Base-by-base conservation (phyloP, 2,113 vertebrate species). In the Pristiophorus japonicus region DNA sequence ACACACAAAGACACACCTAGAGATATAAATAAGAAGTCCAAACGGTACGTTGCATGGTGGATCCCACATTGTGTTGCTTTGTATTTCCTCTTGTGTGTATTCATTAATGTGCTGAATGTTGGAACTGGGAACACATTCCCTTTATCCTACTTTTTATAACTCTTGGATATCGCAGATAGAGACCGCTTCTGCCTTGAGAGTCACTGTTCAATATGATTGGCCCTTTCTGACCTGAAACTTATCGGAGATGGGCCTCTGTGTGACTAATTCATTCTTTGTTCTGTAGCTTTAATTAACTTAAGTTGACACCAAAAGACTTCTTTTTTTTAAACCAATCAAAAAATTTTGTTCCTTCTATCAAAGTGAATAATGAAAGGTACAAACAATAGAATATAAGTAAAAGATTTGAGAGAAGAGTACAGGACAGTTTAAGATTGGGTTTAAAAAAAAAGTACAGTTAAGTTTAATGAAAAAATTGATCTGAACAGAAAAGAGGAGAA, bases 1-100 rank as follows among this genome's bases (percentile, higher is more conserved):
- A 97, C 98, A 47, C 98, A 99, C 96, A 99, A 99, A 98, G 99
- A 99, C 93, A 99, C 99, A 14, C 99, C 99, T 42, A 98, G 99
- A 96, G 98, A 99, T 96, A 98, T 97, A 97, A 98, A 97, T 97
- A 99, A 98, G 97, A 99, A 99, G 96, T 98, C 97, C 96, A 99
- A 99, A 98, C 98, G 99, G 99, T 99, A 97, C 96, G 66, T 94
- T 24, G 2, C 4, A 24, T 65, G 6, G 5, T 65, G 62, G 16
- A n/a, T n/a, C 59, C 45, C 90, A 66, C 24, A 30, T 65, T 42
- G 4, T 90, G 34, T 81, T 92, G 88, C 59, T 63, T 92, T 70
- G 38, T 94, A 47, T 47, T 24, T 45, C 22, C 18, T 93, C 47
- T 88, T 88, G 38, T 42, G 18, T 62, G 14, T 47, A 30, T 70